Evolutionary conservation across 2,797 vertebrate genomes (phyloP).

Genomic region (Cichlasoma orientale): DNA sequence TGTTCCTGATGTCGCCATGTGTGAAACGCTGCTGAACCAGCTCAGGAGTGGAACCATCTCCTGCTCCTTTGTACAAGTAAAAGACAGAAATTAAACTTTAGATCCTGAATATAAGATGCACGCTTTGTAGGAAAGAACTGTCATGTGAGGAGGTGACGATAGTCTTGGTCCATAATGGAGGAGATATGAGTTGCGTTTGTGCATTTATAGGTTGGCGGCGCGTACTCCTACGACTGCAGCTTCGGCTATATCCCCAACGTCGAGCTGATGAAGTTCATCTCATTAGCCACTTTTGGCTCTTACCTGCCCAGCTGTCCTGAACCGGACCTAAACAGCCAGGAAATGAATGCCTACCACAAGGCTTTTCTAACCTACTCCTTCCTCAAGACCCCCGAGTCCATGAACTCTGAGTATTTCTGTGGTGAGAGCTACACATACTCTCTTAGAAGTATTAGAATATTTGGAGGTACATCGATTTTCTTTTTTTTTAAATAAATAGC

Average conservation of each 20-base stretch:
- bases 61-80: constrained; percentile 95
- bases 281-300: constrained; percentile 95
- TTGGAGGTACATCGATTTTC: too few relatives aligned
- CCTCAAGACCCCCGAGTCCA: constrained; percentile 89
- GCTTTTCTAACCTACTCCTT: constrained; percentile 96
- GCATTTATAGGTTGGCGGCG: constrained; percentile 88
- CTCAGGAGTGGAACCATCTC: constrained; percentile 94
- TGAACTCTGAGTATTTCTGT: constrained; percentile 94
- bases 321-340: constrained; percentile 79
- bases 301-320: constrained; percentile 94
- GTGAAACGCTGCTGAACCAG: constrained; percentile 95
- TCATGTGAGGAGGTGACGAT: background rate
- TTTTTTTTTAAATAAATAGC: too few relatives aligned
- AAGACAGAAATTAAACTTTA: background rate
- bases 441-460: too few relatives aligned
- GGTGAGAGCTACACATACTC: constrained; percentile 78
- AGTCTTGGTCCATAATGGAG: background rate
- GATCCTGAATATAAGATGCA: background rate
- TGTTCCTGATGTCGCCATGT: constrained; percentile 94
- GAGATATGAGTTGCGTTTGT: background rate
- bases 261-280: constrained; percentile 99
- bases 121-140: background rate
- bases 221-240: constrained; percentile 96
- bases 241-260: constrained; percentile 97
- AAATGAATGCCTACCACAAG: constrained; percentile 94